Evolutionary conservation across 2,113 vertebrate species (phyloP).

Genomic region (Sinocyclocheilus anshuiensis): DNA sequence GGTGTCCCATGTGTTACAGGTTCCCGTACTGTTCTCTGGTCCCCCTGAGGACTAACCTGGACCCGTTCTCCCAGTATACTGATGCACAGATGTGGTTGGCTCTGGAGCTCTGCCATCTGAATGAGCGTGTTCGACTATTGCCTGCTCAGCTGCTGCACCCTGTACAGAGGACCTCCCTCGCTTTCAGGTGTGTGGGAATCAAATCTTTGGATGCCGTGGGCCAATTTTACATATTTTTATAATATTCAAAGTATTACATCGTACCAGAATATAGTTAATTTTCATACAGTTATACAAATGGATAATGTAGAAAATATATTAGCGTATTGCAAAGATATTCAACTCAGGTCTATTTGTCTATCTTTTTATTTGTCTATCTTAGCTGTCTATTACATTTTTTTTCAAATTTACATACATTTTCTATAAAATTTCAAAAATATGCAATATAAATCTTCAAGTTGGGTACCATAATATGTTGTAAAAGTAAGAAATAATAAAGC

Average conservation of each 20-base stretch:
- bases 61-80: slow-evolving; percentile 66
- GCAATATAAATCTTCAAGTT: background rate
- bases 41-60: slow-evolving; percentile 70
- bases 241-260: too few species aligned
- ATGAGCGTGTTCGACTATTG: slow-evolving; percentile 68
- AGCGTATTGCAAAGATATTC: too few species aligned
- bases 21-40: slow-evolving; percentile 71
- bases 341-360: too few species aligned
- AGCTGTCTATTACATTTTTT: too few species aligned
- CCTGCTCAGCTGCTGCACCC: slow-evolving; percentile 70
- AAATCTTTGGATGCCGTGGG: background rate
- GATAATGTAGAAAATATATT: too few species aligned
- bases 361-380: too few species aligned
- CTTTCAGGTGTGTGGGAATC: slow-evolving; percentile 69
- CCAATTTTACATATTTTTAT: background rate
- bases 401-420: too few species aligned
- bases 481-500: background rate
- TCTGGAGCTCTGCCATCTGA: slow-evolving; percentile 69
- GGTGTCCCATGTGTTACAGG: slow-evolving; percentile 51
- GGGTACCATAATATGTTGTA: background rate
- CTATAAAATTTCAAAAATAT: too few species aligned
- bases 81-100: slow-evolving; percentile 70
- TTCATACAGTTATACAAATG: too few species aligned
- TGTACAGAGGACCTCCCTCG: slow-evolving; percentile 68
- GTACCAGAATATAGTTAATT: too few species aligned